Conservation (phyloP, 2,113 vertebrate species). For the Dasyprocta punctata region DNA sequence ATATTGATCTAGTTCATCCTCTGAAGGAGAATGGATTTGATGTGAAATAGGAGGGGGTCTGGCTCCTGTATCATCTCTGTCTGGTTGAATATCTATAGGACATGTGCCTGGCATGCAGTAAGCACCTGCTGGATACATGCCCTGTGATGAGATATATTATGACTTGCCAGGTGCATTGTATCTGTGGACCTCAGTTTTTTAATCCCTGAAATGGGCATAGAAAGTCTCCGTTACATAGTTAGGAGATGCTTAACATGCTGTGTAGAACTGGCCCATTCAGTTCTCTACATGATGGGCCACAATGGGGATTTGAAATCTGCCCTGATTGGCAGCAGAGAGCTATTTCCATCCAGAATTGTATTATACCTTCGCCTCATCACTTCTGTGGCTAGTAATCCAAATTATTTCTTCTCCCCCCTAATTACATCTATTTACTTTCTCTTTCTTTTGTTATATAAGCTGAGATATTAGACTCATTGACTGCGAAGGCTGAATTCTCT, state of each 20-base stretch:
- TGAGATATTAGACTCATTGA: slow-evolving; percentile 45
- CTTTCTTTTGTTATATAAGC: slow-evolving; percentile 67
- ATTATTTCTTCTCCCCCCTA: slow-evolving; percentile 21
- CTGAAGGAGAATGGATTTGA: neutral
- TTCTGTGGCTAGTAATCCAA: slow-evolving; percentile 28
- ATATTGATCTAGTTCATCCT: neutral
- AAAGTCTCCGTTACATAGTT: neutral
- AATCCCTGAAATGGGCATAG: neutral
- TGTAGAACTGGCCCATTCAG: neutral
- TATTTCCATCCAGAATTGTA: neutral
- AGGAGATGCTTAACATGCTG: neutral
- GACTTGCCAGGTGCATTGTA: neutral
- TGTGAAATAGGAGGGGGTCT: neutral
- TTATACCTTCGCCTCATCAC: neutral
- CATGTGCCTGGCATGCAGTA: neutral
- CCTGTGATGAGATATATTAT: neutral
- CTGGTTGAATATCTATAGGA: neutral
- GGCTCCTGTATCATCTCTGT: neutral
- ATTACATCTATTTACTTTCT: slow-evolving; percentile 67
- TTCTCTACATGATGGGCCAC: rapidly evolving
- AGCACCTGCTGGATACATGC: neutral
- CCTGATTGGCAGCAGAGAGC: neutral
- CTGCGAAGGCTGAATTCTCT: slow-evolving; percentile 64
- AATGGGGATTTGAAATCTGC: neutral
- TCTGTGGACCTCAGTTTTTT: neutral